Evolutionary conservation across 2,113 vertebrate species (phyloP).

Genomic region (Aldabrachelys gigantea): DNA sequence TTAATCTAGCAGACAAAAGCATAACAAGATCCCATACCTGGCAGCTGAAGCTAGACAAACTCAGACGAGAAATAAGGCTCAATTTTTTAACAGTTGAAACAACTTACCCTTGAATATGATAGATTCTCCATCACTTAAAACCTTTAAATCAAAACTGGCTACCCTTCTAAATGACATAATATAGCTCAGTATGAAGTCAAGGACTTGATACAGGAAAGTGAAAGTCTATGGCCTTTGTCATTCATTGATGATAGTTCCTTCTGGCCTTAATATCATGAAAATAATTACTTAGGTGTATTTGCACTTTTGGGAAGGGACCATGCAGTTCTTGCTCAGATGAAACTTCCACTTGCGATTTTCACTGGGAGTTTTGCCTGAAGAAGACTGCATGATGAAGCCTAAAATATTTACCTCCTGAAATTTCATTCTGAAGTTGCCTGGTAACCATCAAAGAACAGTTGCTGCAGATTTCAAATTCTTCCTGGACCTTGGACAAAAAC

Average conservation of each 20-base stretch:
- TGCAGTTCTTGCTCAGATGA: background rate
- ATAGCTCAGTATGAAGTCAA: constrained; percentile 37
- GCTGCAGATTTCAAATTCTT: background rate
- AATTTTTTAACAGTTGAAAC: constrained; percentile 5
- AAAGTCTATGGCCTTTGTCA: constrained; percentile 34
- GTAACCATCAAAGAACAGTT: background rate
- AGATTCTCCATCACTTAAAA: constrained; percentile 28
- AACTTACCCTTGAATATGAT: background rate
- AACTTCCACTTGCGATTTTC: background rate
- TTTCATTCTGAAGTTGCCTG: background rate
- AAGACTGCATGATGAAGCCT: background rate
- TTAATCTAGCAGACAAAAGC: background rate
- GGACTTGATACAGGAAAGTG: constrained; percentile 15
- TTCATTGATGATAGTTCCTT: background rate
- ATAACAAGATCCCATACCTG: background rate
- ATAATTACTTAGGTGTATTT: background rate
- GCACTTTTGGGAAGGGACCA: background rate
- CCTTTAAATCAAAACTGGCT: constrained; percentile 40
- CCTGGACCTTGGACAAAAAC: background rate
- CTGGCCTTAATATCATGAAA: constrained; percentile 45
- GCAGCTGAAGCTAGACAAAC: constrained; percentile 19
- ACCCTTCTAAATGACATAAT: background rate
- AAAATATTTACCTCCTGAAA: background rate
- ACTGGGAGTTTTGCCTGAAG: background rate
- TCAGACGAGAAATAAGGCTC: background rate